Conservation (phyloP, 2,797 vertebrate species). For the Dendrocincla tyrannina region DNA sequence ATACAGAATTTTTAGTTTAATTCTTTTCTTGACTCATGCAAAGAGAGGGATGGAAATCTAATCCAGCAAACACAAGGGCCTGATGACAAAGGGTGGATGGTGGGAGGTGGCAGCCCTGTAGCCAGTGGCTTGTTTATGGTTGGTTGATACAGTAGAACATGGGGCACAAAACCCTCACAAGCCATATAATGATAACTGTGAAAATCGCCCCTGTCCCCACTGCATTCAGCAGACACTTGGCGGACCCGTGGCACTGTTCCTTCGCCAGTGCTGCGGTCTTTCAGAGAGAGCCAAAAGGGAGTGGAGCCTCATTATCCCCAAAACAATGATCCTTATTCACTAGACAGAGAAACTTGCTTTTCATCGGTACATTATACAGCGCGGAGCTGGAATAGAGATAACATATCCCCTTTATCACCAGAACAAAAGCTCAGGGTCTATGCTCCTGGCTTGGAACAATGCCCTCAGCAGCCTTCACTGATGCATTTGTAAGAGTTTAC, state of each 20-base stretch:
- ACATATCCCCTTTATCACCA: constrained; percentile 38
- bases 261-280: constrained; percentile 56
- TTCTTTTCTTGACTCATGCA: not conserved
- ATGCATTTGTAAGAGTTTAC: not conserved
- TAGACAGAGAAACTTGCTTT: constrained; percentile 67
- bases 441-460: constrained; percentile 41
- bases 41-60: not conserved
- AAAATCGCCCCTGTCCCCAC: constrained; percentile 54
- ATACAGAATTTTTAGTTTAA: rapidly evolving
- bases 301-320: constrained; percentile 54
- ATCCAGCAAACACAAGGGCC: not conserved
- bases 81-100: not conserved
- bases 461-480: constrained; percentile 33
- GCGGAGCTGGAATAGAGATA: constrained; percentile 53
- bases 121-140: constrained; percentile 16
- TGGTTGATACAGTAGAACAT: constrained; percentile 32
- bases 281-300: constrained; percentile 71
- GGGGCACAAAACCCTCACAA: constrained; percentile 44
- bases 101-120: not conserved
- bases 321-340: constrained; percentile 71
- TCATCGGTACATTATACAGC: not conserved
- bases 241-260: constrained; percentile 14
- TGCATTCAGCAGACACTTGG: constrained; percentile 35
- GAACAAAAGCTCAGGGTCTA: constrained; percentile 46
- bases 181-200: constrained; percentile 59